Evolutionary conservation across 2,797 vertebrate species (phyloP), one percentile per base, ranked within the genome.

Genomic region (Alcedo quadribrachys): DNA sequence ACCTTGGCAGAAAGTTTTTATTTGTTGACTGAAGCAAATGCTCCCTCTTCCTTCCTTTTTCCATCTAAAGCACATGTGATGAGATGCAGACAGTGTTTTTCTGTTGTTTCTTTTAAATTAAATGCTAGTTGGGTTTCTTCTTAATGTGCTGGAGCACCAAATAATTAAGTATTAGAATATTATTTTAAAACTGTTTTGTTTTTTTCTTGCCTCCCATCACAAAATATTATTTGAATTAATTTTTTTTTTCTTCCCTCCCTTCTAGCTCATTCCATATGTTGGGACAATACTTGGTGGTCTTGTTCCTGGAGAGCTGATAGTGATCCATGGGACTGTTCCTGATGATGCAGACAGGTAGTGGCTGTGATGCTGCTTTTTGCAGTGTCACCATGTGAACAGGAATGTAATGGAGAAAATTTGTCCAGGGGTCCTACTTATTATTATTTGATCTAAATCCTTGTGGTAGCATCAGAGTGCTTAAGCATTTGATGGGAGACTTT

Each of bases 281-380:
- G 98, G 98, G 55, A 99, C 98, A 8, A 98, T 99, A 92, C 95
- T 98, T 69, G 98, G 97, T 13, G 98, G 98, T 28, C 70, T 99
- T 92, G 80, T 90, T 60, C 98, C 98, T 22, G 99, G 98, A 37
- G 97, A 98, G 70, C 97, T 98, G 97, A 96, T 99, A 32, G 95
- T 99, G 5, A 97, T 99, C 33, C 97, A 98, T 73, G 99, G 99
- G 7, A 95, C 91, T 4, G 96, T 99, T 71, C 98, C 97, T 15
- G 71, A 94, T n/a, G 96, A 97, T 40, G 95, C 98, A 1, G 98
- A 99, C 87, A 98, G 99, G 99, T 99, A 97, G 90, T 46, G 33
- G 21, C 65, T 85, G 3, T 7, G 3, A 6, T 69, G 68, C 51
- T 54, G 8, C 12, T 67, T 85, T 63, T 60, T 81, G 61, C 70